Evolutionary conservation across 1,140 invertebrate genomes (phyloP).

Genomic region (Brachionus koreanus): DNA sequence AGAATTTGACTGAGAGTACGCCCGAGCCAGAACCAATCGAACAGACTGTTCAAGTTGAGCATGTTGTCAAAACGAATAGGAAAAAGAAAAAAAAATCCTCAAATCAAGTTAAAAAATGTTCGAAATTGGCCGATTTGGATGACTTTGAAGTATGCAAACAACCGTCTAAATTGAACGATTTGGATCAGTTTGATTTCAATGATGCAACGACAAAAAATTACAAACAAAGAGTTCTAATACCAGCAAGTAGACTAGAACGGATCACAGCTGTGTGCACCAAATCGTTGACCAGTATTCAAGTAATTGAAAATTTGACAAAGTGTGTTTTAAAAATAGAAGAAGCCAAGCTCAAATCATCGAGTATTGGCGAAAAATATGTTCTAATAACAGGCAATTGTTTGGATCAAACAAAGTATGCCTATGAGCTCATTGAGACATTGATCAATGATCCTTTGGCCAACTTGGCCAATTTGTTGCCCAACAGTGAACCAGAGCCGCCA

Average conservation of each 20-base stretch:
- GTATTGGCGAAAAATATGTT: background rate
- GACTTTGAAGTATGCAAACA: background rate
- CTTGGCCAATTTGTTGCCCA: conserved; percentile 6
- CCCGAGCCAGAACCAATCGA: no score
- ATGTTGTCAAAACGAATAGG: background rate
- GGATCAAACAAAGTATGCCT: conserved; percentile 23
- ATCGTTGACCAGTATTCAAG: background rate
- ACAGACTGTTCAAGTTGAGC: background rate
- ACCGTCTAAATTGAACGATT: background rate
- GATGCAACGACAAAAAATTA: background rate
- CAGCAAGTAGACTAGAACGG: background rate
- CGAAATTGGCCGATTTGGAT: conserved; percentile 15
- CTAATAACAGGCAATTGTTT: background rate
- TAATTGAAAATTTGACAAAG: background rate
- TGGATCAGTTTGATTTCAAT: background rate
- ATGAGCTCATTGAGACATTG: background rate
- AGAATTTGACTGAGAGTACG: no score
- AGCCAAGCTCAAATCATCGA: background rate
- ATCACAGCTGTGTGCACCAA: background rate
- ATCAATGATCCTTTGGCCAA: conserved; percentile 6
- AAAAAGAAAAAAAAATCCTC: conserved; percentile 1
- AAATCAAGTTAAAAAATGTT: background rate
- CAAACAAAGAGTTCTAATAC: background rate
- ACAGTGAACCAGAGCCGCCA: background rate
- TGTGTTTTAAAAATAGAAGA: background rate